Base-by-base conservation (phyloP, 2,888 invertebrate species). In the Halictus quadricinctus region DNA sequence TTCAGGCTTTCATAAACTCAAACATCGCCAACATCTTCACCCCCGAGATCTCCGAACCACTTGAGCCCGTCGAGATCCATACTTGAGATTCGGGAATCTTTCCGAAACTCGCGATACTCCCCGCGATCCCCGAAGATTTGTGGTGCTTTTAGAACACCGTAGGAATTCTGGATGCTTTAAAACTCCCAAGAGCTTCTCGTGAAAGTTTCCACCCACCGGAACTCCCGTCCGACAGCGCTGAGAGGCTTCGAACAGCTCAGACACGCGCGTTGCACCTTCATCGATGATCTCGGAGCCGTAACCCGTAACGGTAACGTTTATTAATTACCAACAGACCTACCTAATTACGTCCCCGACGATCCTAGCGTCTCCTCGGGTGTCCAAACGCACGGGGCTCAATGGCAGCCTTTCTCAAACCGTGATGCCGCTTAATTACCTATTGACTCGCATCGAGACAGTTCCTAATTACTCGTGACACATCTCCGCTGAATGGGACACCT, bases 361-460 rank as follows among this genome's bases (percentile, higher is more conserved):
- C 60, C 25, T 13, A 25, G 12, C 60, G 60, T 12, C 60, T 60
- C 25, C 13, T 12, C 60, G n/a, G 25, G 5, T 25, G 60, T 60
- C 60, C 25, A 60, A 25, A 25, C 60, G n/a, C 25, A 1, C 13
- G n/a, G 13, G 25, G n/a, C 25, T 60, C 13, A 25, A 60, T 25
- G 25, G 60, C 60, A 60, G 25, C 66, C 66, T 18, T 66, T 36
- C 18, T 66, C 18, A 8, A 15, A 15, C 66, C 66, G 66, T 29
- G 18, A 66, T 8, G 66, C n/a, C 13, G 60, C 60, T 25, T 60
- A 66, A 66, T 66, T 66, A 66, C 66, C 66, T 66, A 36, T 66
- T 66, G 66, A 66, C 18, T 66, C 66, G 66, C 36, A 66, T 66
- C 66, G 36, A 66, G 66, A 66, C 66, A 66, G 15, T 66, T 8